phyloP scores from a whole-genome alignment of 2,113 vertebrate species.

The Plectropomus leopardus region DNA sequence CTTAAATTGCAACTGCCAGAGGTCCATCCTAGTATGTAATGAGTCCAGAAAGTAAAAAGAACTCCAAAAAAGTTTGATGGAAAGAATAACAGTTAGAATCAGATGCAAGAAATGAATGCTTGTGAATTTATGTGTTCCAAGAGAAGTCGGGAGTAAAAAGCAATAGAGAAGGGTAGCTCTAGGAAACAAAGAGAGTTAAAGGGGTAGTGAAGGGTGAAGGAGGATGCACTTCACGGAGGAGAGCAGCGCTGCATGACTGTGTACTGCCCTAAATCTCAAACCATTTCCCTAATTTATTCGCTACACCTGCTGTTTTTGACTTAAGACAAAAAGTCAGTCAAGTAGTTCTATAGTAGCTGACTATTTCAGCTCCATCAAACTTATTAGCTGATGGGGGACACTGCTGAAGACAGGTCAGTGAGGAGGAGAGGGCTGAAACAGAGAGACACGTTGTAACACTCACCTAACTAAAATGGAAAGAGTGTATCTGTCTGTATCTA shows the following conservation, averaged over 20 bases:
- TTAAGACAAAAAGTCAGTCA: constrained; percentile 27
- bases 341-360: not conserved
- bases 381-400: constrained; percentile 3
- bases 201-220: constrained; percentile 70
- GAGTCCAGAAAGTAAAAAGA: not conserved
- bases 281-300: constrained; percentile 69
- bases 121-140: constrained; percentile 41
- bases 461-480: no score
- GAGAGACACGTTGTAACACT: constrained; percentile 2
- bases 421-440: not conserved
- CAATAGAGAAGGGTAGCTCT: constrained; percentile 45
- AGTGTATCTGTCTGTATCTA: no score
- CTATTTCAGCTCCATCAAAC: not conserved
- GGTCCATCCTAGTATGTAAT: not conserved
- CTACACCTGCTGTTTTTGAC: constrained; percentile 47
- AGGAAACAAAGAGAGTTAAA: constrained; percentile 64
- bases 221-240: constrained; percentile 64
- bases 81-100: constrained; percentile 28
- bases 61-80: constrained; percentile 16
- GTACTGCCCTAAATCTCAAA: constrained; percentile 61
- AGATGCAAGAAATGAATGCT: constrained; percentile 35
- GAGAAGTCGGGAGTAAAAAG: constrained; percentile 52
- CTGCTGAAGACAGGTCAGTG: not conserved
- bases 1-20: constrained; percentile 13
- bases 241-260: constrained; percentile 57